Evolutionary conservation across 2,797 vertebrate genomes (phyloP).

Genomic region (Tinamus major): DNA sequence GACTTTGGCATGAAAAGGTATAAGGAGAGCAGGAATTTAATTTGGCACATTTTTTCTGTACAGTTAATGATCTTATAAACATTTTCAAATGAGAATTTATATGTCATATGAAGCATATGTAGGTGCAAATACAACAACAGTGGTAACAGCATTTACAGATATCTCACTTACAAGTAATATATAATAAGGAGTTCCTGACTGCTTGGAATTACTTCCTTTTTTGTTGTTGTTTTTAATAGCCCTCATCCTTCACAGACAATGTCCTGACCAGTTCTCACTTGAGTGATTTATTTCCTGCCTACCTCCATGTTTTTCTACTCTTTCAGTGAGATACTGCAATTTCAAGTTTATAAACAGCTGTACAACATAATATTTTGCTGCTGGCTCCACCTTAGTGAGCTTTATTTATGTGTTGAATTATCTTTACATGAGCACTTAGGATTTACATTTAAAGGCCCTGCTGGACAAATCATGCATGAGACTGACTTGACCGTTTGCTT

Average conservation of each 20-base stretch:
- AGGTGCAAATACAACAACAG: neutral
- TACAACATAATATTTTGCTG: neutral
- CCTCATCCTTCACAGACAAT: neutral
- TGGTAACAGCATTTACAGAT: neutral
- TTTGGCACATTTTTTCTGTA: neutral
- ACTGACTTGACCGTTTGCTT: neutral
- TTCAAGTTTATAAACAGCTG: neutral
- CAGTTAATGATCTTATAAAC: neutral
- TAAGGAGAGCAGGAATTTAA: neutral
- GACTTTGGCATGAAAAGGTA: conserved; percentile 1
- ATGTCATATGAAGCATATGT: accelerated
- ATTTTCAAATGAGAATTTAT: neutral
- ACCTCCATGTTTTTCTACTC: neutral
- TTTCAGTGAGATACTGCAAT: neutral
- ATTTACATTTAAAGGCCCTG: neutral
- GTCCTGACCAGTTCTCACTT: neutral
- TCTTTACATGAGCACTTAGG: neutral
- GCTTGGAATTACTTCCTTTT: neutral
- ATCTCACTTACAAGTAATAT: neutral
- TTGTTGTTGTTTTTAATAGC: neutral
- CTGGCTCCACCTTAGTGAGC: neutral
- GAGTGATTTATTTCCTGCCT: neutral
- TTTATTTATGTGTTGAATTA: neutral
- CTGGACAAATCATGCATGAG: neutral
- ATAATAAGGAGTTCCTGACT: neutral